Evolutionary conservation across 2,113 vertebrate genomes (phyloP).

Genomic region (Salvelinus namaycush): DNA sequence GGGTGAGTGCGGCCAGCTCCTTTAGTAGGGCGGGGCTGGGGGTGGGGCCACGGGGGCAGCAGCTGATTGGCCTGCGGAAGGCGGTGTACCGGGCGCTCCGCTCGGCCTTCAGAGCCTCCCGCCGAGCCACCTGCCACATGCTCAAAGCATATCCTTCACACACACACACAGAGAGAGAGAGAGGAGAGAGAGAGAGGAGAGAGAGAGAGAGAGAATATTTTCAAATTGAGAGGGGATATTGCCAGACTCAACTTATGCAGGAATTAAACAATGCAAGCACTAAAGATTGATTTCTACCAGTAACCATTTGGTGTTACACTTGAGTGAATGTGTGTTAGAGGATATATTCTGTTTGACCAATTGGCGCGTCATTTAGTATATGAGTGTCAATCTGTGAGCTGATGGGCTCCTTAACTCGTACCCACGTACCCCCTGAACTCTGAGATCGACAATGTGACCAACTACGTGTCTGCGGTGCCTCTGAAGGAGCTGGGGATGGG

Average conservation of each 20-base stretch:
- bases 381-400: background rate
- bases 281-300: too few species aligned
- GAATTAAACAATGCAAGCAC: too few species aligned
- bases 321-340: background rate
- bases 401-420: constrained; percentile 81
- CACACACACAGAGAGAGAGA: too few species aligned
- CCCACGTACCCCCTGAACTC: constrained; percentile 92
- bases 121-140: constrained; percentile 94
- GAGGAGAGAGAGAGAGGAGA: too few species aligned
- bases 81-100: constrained; percentile 89
- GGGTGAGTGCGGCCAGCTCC: constrained; percentile 96
- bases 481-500: constrained; percentile 95
- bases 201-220: too few species aligned
- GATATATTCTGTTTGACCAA: background rate
- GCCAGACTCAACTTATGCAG: too few species aligned
- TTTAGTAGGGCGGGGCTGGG: constrained; percentile 92
- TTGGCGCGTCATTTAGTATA: too few species aligned
- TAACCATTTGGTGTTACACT: too few species aligned
- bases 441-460: constrained; percentile 95
- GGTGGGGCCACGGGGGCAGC: constrained; percentile 81
- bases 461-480: constrained; percentile 96
- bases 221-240: background rate
- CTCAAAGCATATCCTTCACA: constrained; percentile 97
- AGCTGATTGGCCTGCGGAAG: constrained; percentile 93
- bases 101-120: constrained; percentile 87